Evolutionary conservation across 1,140 invertebrate genomes (phyloP).

Genomic region (Calephelis virginiensis): DNA sequence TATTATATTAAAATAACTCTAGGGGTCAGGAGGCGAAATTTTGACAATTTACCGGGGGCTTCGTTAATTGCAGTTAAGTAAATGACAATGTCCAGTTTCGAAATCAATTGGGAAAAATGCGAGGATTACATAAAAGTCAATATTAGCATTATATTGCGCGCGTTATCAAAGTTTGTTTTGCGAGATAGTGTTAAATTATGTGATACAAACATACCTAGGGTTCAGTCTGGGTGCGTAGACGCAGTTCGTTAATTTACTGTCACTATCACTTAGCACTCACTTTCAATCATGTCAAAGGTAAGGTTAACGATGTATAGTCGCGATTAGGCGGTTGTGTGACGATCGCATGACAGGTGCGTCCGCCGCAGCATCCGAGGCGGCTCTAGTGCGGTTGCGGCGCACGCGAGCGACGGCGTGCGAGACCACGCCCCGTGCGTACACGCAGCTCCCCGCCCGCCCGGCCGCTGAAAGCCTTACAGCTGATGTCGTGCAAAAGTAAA

Average conservation of each 20-base stretch:
- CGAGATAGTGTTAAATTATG: slow-evolving; percentile 14
- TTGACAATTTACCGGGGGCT: too few relatives aligned
- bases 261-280: slow-evolving; percentile 60
- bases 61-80: neutral
- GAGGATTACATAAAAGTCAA: slow-evolving; percentile 12
- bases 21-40: too few relatives aligned
- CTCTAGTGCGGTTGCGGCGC: slow-evolving; percentile 34
- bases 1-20: too few relatives aligned
- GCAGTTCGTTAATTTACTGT: slow-evolving; percentile 34
- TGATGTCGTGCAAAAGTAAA: too few relatives aligned
- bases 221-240: slow-evolving; percentile 49
- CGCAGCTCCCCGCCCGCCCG: slow-evolving; percentile 59
- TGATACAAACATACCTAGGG: slow-evolving; percentile 52
- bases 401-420: slow-evolving; percentile 31
- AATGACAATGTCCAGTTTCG: slow-evolving; percentile 2
- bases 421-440: slow-evolving; percentile 66
- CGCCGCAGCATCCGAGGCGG: slow-evolving; percentile 65
- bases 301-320: slow-evolving; percentile 24
- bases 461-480: slow-evolving; percentile 47
- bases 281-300: slow-evolving; percentile 42
- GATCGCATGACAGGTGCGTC: slow-evolving; percentile 47
- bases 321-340: slow-evolving; percentile 21
- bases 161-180: slow-evolving; percentile 17
- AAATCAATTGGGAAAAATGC: slow-evolving; percentile 6
- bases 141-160: slow-evolving; percentile 6